Percentiles rank a stretch among this genome's conserved stretches.
phyloP scores from a whole-genome alignment of 2,797 vertebrate species.

The Myoxocephalus aenaeus region DNA sequence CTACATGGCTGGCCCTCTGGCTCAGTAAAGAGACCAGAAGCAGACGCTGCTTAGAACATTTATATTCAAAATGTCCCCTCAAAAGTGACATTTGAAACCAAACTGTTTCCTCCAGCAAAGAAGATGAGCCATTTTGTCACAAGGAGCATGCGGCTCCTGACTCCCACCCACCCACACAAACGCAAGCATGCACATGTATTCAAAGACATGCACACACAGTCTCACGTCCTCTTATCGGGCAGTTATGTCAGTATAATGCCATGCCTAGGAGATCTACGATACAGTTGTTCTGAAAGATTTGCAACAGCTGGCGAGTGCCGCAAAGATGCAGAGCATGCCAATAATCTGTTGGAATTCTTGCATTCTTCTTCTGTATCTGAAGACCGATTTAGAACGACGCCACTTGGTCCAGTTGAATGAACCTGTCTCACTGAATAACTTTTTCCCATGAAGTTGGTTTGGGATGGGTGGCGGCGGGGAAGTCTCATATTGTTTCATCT shows the following conservation, averaged over 20 bases:
- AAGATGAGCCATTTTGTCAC: constrained; percentile 55
- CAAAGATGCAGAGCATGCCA: constrained; percentile 72
- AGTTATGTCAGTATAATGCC: constrained; percentile 65
- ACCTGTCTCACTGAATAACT: constrained; percentile 60
- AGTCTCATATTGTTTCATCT: constrained; percentile 61
- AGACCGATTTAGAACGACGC: constrained; percentile 78
- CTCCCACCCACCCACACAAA: constrained; percentile 26
- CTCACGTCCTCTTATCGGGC: constrained; percentile 46
- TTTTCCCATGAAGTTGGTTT: constrained; percentile 33
- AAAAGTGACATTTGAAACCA: constrained; percentile 63
- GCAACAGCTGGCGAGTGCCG: constrained; percentile 73
- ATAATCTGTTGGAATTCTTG: constrained; percentile 80
- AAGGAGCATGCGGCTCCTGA: constrained; percentile 42
- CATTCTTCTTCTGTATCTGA: constrained; percentile 71
- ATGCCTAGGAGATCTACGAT: constrained; percentile 52
- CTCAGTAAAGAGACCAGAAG: constrained; percentile 39
- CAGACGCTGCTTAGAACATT: constrained; percentile 34
- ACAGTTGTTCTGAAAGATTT: constrained; percentile 49
- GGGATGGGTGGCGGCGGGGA: constrained; percentile 19
- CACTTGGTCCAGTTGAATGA: constrained; percentile 73
- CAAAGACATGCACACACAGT: constrained; percentile 14
- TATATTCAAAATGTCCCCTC: constrained; percentile 31
- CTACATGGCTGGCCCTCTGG: neutral
- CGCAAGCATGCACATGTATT: neutral
- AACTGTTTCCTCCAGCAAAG: constrained; percentile 56